phyloP scores from a whole-genome alignment of 2,113 vertebrate species.

The Emberiza fucata region DNA sequence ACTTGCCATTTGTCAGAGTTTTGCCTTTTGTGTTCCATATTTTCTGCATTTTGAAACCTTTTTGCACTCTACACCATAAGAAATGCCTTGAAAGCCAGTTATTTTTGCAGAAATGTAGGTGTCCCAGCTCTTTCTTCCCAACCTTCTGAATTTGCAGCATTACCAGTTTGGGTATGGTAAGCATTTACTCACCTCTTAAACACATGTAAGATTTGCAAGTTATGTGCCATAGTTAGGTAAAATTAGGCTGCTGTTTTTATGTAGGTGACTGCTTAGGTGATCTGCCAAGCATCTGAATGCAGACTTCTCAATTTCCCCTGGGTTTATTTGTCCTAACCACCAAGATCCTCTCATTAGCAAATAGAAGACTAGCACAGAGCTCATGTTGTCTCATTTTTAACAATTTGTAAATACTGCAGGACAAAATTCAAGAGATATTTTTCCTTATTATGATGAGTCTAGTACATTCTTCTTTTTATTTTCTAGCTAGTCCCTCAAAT shows the following conservation, averaged over 20 bases:
- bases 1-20: background rate
- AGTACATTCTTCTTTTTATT: background rate
- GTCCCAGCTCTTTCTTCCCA: background rate
- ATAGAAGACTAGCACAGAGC: background rate
- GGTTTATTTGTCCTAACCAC: background rate
- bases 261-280: background rate
- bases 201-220: background rate
- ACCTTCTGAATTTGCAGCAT: background rate
- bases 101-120: background rate
- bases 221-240: background rate
- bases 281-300: background rate
- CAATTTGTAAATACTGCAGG: background rate
- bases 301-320: background rate
- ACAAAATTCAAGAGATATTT: background rate
- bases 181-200: background rate
- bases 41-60: background rate
- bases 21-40: background rate
- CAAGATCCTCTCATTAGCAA: background rate
- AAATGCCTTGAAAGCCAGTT: background rate
- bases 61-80: background rate
- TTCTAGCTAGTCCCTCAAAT: background rate
- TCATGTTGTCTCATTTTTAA: background rate
- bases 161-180: background rate
- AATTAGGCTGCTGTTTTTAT: background rate
- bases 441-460: background rate